Evolutionary conservation across 2,888 invertebrate species (phyloP).

Genomic region (Cecidostiba fungosa): DNA sequence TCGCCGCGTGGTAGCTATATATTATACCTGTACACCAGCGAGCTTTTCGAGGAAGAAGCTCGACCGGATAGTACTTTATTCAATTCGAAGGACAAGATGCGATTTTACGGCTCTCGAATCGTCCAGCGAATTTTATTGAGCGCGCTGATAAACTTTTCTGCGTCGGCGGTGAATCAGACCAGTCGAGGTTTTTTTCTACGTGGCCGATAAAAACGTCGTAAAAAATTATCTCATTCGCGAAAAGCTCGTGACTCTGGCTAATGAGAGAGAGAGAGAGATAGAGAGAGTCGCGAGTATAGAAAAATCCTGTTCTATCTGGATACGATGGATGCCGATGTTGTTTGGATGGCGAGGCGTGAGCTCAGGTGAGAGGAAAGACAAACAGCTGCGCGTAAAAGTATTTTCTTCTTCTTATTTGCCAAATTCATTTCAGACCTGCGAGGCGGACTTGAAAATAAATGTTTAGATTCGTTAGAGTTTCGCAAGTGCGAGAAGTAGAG

Average conservation of each 20-base stretch:
- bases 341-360: neutral
- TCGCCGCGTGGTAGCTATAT: too few species aligned
- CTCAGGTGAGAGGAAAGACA: neutral
- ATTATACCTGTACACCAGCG: too few species aligned
- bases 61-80: too few species aligned
- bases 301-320: conserved; percentile 19
- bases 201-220: neutral
- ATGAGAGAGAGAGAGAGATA: too few species aligned
- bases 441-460: neutral
- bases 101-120: too few species aligned
- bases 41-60: too few species aligned
- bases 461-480: neutral
- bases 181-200: too few species aligned
- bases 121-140: too few species aligned
- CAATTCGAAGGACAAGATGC: too few species aligned
- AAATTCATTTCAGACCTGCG: neutral
- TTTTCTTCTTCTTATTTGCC: neutral
- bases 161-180: too few species aligned
- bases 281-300: neutral
- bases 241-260: too few species aligned
- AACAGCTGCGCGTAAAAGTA: neutral
- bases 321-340: neutral
- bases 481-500: neutral
- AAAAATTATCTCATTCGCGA: conserved; percentile 21
- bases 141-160: too few species aligned